Evolutionary conservation across 2,113 vertebrate species (phyloP), one percentile per base, ranked within the genome.

Genomic region (Prunella himalayana): DNA sequence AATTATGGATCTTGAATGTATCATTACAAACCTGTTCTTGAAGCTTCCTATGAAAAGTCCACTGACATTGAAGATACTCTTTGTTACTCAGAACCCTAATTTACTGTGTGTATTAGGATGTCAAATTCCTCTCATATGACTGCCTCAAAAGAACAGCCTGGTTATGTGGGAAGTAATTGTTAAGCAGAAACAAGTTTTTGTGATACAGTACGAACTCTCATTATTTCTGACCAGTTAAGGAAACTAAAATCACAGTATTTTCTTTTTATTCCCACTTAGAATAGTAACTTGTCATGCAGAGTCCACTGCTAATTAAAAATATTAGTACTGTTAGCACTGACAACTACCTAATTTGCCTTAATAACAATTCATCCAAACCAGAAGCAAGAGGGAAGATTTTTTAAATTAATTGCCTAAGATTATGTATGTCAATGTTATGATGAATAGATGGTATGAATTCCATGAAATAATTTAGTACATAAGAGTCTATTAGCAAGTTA

Each of bases 401-500:
- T 86, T 7, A 60, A 95, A 92, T 90, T 57, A 82, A 59, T 88
- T 93, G 35, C 39, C 19, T 66, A 51, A 56, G 47, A 94, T 82
- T 87, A 73, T 73, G 47, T 10, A 18, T 45, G 41, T 95, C 90
- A 82, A 7, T 82, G 60, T 92, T 95, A 92, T 49, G 86, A 97
- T 76, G 83, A 83, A 97, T 95, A 80, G 88, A 77, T 87, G 44
- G 83, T 83, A 79, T 96, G 77, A 97, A 91, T 97, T 98, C 94
- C 77, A 89, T 97, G 95, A 97, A 98, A 98, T 98, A 97, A 98
- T 98, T 98, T 97, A 98, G 94, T 96, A 91, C 91, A 51, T 86
- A 88, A 94, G 95, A 98, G 98, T 98, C 98, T 98, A 98, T 98
- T 97, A 98, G 97, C 97, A 96, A 97, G 95, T 97, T 97, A 83